phyloP scores from a whole-genome alignment of 2,888 invertebrate species.

The Rhagophthalmus giganteus region DNA sequence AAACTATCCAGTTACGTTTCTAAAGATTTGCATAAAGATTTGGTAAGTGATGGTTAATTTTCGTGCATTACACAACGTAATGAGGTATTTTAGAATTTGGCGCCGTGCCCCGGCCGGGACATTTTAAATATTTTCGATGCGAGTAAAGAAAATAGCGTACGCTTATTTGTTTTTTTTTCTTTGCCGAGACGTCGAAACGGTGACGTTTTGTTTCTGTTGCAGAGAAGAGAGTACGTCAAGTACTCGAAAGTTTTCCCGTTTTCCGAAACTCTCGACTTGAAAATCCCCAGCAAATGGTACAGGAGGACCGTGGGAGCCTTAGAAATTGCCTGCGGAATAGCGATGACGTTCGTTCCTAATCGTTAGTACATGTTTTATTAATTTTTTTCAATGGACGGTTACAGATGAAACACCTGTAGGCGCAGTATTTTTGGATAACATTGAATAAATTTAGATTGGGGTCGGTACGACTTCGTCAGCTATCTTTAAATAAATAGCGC shows the following conservation, averaged over 20 bases:
- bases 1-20: slow-evolving; percentile 90
- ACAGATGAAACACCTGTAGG: too few species aligned
- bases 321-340: slow-evolving; percentile 82
- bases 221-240: slow-evolving; percentile 93
- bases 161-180: too few species aligned
- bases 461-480: slow-evolving; percentile 17
- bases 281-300: slow-evolving; percentile 92
- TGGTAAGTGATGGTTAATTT: slow-evolving; percentile 67
- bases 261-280: slow-evolving; percentile 77
- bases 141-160: too few species aligned
- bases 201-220: too few species aligned
- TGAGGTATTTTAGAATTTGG: slow-evolving; percentile 49
- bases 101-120: slow-evolving; percentile 49
- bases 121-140: slow-evolving; percentile 39
- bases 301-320: slow-evolving; percentile 79
- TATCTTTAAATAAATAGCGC: slow-evolving; percentile 18
- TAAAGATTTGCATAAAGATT: slow-evolving; percentile 93
- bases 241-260: slow-evolving; percentile 94
- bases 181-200: too few species aligned
- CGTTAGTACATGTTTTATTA: slow-evolving; percentile 67
- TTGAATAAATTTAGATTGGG: not conserved
- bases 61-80: slow-evolving; percentile 39
- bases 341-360: slow-evolving; percentile 80
- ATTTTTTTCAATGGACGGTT: slow-evolving; percentile 1
- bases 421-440: slow-evolving; percentile 9